Evolutionary conservation across 2,888 invertebrate species (phyloP), one percentile per base, ranked within the genome.

Genomic region (Abrostola tripartita): DNA sequence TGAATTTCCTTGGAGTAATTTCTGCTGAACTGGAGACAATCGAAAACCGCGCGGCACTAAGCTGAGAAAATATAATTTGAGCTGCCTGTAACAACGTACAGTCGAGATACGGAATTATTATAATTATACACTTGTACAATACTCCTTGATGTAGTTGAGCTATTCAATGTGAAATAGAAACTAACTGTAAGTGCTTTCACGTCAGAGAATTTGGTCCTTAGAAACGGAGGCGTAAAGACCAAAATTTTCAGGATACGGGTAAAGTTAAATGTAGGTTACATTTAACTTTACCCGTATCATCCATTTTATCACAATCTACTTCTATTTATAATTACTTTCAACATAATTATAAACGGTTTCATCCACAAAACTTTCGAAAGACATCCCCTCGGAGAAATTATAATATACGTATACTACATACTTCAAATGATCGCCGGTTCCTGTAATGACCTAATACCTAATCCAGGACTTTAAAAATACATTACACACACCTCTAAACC

Each of bases 61-160:
- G 49, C 50, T 53, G 55, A 69, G 74, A 69, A 61, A 74, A 57
- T 68, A 53, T 56, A 53, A 61, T 64, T 47, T 38, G 12, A 56
- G 52, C 44, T 47, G 66, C 11, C 54, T 71, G 68, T 59, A 59
- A 62, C 12, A 73, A 59, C 41, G 49, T 5, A 36, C 50, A 58
- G 42, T 68, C 37, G 37, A 73, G 74, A 62, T 73, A 73, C 36
- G 35, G 36, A 36, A 36, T 36, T 50, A 50, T 50, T 24, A 50
- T 36, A 50, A 35, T 50, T 36, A 11, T 24, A 36, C 24, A 47
- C 44, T 47, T 47, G 14, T 47, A 47, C 44, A 47, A 47, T 47
- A 47, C 44, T 14, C 14, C 24, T 8, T 47, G 14, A 12, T 8
- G 11, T 47, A 47, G 14, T 24, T 14, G 9, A 47, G 14, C 24